Base-by-base conservation (phyloP, 37 sponge, comb jelly and placozoan species). In the Tethya wilhelma region DNA sequence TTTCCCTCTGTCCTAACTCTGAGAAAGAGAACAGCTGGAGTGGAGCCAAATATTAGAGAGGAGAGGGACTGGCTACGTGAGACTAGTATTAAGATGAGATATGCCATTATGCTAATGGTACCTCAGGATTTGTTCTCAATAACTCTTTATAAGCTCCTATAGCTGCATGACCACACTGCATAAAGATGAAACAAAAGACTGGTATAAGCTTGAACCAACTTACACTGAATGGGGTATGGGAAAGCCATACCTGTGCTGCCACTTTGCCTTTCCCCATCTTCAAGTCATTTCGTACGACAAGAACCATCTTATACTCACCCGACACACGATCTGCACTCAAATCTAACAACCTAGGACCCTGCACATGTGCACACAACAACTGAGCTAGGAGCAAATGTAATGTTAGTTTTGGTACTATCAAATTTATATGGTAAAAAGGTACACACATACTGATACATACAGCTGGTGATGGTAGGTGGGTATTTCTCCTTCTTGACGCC, bases 181-280 rank as follows among this genome's bases (percentile, higher is more conserved):
- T 6, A 26, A 38, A 20, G 44, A 0, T 20, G 25, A 26, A 45
- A 55, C 17, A 65, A 66, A 9, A 74, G n/a, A n/a, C n/a, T n/a
- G n/a, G n/a, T n/a, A n/a, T 8, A 1, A 41, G 2, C 17, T 49
- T 55, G 4, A 32, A 67, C 34, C 9, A 38, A 36, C 7, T 38
- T 36, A 14, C 53, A 49, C 45, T 36, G 26, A 1, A 19, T 58
- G 7, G 31, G 23, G 40, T n/a, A 59, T 38, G 25, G 2, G 23
- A 79, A 40, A 45, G 1, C n/a, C 67, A 53, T 25, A 87, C 92
- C 88, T 97, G 97, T 36, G 97, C 97, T 6, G 89, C 92, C 0
- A 91, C 75, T 73, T 97, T 95, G 17, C 99, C 99, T 64, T 98
- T 98, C n/a, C 97, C 95, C 99, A 98, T 98, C 75, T 94, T 93